Evolutionary conservation across 2,888 invertebrate species (phyloP), one percentile per base, ranked within the genome.

Genomic region (Allolobophora icterica): DNA sequence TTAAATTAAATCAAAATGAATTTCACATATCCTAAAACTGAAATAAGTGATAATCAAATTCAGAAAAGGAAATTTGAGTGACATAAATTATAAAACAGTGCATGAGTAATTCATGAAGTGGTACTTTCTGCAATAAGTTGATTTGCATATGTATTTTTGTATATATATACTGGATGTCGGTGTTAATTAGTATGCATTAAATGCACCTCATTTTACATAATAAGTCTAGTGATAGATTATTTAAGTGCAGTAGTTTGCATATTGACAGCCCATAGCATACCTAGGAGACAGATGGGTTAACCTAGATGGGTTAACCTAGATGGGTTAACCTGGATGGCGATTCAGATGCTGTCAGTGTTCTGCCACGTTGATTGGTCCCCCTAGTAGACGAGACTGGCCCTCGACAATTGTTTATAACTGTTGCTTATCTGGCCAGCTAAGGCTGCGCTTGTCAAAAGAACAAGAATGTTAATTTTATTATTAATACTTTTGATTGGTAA

Each of bases 71-170:
- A 52, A 52, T 24, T 52, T 52, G 52, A 38, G 38, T n/a, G n/a
- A 17, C 19, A 19, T 15, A 52, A 24, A 52, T 52, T 52, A 0
- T 52, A 52, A 24, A 52, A 21, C 24, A 21, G 21, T 52, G 24
- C 21, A 52, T 8, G n/a, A 71, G 8, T 71, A 4, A 71, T 71
- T 52, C 8, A 71, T 52, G 24, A 71, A 30, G 71, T 71, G 71
- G 8, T 71, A n/a, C 30, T n/a, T 71, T n/a, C 6, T 71, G 71
- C 30, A 30, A 71, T 71, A 71, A 71, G 71, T 71, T 71, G 71
- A 71, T 71, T 71, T 71, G 71, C 71, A n/a, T 71, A 30, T 71
- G 71, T 71, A 71, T 71, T 71, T 71, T 71, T 71, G 71, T 71
- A 71, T 71, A 71, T 71, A 71, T 71, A 71, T 71, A 71, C 30